Base-by-base conservation (phyloP, 1,140 invertebrate species). In the Teleopsis dalmanni region DNA sequence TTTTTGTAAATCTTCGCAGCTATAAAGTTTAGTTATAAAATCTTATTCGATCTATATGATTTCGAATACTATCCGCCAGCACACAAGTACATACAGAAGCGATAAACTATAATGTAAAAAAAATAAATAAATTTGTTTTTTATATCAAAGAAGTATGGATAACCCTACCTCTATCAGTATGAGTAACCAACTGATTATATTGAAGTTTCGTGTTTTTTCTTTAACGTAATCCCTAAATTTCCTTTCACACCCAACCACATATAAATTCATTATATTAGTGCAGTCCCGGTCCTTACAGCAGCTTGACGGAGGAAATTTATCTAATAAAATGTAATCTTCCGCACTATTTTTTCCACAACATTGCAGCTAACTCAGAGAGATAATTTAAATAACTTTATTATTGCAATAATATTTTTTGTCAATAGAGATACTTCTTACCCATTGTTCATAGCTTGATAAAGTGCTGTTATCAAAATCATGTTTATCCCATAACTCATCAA, bases 41-140 rank as follows among this genome's bases (percentile, higher is more conserved):
- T 36, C 64, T 52, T 49, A 60, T 55, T 37, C 64, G 64, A 55
- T 67, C 64, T 34, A 59, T 56, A 49, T 64, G 59, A 52, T 67
- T 67, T 52, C 64, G 55, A 57, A 67, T 66, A 45, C 64, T 66
- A 38, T 67, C 64, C 29, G 59, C 57, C 50, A 67, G 48, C 42
- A 64, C 60, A 48, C 64, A 67, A 44, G 59, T 59, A 35, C 46
- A 55, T 35, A 67, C 65, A 8, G 64, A 67, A 37, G 56, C 61
- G 21, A 55, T 51, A 48, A 67, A 57, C 64, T 67, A 54, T 16
- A 57, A 54, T 67, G 55, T 16, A 57, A 54, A 22, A 11, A 25
- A 31, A 3, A 47, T n/a, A 2, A 51, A 19, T 41, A 48, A 0
- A 29, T 0, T 8, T 1, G 1, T 4, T 2, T 22, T 13, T 23